Evolutionary conservation across 2,888 invertebrate genomes (phyloP).

Genomic region (Leptinotarsa rubiginosa): DNA sequence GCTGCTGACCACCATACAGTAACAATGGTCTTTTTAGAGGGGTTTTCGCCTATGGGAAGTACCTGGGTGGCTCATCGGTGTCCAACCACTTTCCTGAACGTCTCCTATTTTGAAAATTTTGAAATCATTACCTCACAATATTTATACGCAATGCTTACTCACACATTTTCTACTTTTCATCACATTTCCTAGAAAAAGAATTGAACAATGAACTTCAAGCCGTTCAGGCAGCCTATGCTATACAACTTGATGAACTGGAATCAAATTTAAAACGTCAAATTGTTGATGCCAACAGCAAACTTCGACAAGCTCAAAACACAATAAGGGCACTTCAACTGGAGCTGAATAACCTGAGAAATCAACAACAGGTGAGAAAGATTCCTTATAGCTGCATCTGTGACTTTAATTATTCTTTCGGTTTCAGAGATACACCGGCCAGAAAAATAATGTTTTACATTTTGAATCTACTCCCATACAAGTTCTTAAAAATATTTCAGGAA

Average conservation of each 20-base stretch:
- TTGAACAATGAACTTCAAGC: slow-evolving; percentile 46
- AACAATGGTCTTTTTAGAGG: too few relatives aligned
- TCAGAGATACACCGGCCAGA: slow-evolving; percentile 20
- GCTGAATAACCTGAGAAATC: slow-evolving; percentile 42
- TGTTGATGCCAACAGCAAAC: slow-evolving; percentile 43
- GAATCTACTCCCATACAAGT: slow-evolving; percentile 24
- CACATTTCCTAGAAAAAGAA: slow-evolving; percentile 40
- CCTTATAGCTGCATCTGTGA: not conserved
- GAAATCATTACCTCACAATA: too few relatives aligned
- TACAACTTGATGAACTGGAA: slow-evolving; percentile 49
- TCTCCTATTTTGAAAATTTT: too few relatives aligned
- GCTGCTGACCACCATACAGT: too few relatives aligned
- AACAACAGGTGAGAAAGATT: slow-evolving; percentile 29
- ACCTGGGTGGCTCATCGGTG: too few relatives aligned
- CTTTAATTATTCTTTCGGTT: slow-evolving; percentile 5
- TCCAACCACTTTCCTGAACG: too few relatives aligned
- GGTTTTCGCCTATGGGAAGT: too few relatives aligned
- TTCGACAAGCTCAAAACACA: slow-evolving; percentile 42
- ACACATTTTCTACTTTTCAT: too few relatives aligned
- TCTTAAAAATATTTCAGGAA: slow-evolving; percentile 12
- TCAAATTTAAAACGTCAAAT: slow-evolving; percentile 43
- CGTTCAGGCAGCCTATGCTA: slow-evolving; percentile 41
- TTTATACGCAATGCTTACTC: too few relatives aligned
- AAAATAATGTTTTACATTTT: slow-evolving; percentile 18
- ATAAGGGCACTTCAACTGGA: slow-evolving; percentile 41